phyloP scores from a whole-genome alignment of 2,797 vertebrate species.

The Sandelia bainsii region DNA sequence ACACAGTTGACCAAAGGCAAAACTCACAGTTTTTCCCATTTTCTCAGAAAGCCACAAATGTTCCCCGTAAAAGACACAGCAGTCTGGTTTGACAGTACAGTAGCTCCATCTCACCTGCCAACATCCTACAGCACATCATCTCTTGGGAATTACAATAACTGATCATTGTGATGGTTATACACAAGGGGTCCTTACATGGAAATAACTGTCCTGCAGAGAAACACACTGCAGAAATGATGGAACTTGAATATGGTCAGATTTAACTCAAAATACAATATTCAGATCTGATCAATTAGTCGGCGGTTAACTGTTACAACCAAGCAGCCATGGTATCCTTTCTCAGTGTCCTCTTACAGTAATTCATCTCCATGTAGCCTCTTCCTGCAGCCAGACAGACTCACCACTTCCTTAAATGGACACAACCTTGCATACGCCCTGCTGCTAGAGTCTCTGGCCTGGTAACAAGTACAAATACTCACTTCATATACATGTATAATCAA shows the following conservation, averaged over 20 bases:
- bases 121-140: conserved; percentile 23
- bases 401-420: conserved; percentile 62
- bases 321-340: conserved; percentile 33
- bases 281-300: conserved; percentile 12
- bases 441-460: conserved; percentile 15
- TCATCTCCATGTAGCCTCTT: conserved; percentile 18
- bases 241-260: conserved; percentile 23
- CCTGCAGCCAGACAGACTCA: background rate
- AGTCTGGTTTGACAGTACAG: conserved; percentile 18
- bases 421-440: background rate
- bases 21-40: conserved; percentile 12
- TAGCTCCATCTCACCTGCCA: conserved; percentile 26
- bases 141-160: conserved; percentile 25
- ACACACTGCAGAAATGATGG: conserved; percentile 11
- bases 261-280: conserved; percentile 12
- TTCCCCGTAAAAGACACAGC: conserved; percentile 25
- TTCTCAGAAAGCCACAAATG: conserved; percentile 39
- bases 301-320: conserved; percentile 26
- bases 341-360: conserved; percentile 10
- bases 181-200: conserved; percentile 35
- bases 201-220: conserved; percentile 10
- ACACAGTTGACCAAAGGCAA: conserved; percentile 17
- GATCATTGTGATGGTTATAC: conserved; percentile 2
- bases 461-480: conserved; percentile 34
- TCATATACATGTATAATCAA: background rate